Evolutionary conservation across 2,888 invertebrate species (phyloP).

Genomic region (Caenorhabditis virilis): DNA sequence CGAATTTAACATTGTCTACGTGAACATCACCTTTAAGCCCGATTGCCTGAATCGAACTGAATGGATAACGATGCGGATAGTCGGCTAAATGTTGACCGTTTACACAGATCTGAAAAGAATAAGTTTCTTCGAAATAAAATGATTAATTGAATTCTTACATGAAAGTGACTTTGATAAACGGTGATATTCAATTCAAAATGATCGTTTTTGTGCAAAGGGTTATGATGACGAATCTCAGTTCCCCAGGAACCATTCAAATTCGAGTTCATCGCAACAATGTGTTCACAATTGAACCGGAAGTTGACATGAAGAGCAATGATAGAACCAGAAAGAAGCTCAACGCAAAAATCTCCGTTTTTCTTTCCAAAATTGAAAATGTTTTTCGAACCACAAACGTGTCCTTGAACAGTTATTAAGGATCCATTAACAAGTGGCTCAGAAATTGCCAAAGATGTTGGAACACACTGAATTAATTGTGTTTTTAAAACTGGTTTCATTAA

Average conservation of each 20-base stretch:
- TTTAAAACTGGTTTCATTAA: too few species aligned
- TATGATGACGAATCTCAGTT: conserved; percentile 50
- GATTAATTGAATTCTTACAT: too few species aligned
- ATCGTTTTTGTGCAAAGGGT: conserved; percentile 55
- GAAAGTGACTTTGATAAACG: conserved; percentile 49
- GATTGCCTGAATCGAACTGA: conserved; percentile 51
- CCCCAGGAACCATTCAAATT: conserved; percentile 49
- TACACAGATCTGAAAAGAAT: conserved; percentile 54
- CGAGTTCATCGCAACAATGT: conserved; percentile 53
- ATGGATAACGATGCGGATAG: conserved; percentile 56
- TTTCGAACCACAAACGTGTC: conserved; percentile 26
- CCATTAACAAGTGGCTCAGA: conserved; percentile 43
- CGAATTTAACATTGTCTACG: conserved; percentile 53
- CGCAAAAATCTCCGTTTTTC: conserved; percentile 52
- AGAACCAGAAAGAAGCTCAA: conserved; percentile 59
- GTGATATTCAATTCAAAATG: conserved; percentile 56
- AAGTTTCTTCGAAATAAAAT: too few species aligned
- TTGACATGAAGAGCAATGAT: conserved; percentile 58
- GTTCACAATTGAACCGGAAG: conserved; percentile 58
- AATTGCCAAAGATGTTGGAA: conserved; percentile 42
- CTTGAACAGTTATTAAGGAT: conserved; percentile 37
- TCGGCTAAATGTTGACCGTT: conserved; percentile 54
- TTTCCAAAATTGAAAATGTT: conserved; percentile 40
- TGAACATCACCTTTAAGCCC: conserved; percentile 54
- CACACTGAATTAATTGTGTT: conserved; percentile 26